A percentile compares a stretch with the other conserved stretches of the same genome.
phyloP scores from a whole-genome alignment of 2,797 vertebrate genomes.

The Sphaeramia orbicularis region DNA sequence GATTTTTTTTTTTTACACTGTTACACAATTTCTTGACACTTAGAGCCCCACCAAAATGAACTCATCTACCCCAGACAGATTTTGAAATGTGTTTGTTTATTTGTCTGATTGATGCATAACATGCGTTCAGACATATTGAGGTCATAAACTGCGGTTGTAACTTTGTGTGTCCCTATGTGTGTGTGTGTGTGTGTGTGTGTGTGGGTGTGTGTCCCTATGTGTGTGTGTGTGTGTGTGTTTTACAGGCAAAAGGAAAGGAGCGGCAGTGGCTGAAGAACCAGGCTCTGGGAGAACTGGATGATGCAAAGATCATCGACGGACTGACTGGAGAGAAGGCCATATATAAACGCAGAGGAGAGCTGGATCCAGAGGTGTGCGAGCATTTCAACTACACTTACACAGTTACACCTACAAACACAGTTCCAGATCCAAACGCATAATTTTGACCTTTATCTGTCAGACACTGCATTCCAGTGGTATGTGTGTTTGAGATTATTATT shows the following conservation, averaged over 20 bases:
- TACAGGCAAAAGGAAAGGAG: constrained; percentile 97
- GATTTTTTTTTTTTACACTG: not conserved
- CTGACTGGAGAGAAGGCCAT: constrained; percentile 96
- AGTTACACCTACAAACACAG: constrained; percentile 48
- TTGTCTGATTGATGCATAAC: not conserved
- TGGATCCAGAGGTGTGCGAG: constrained; percentile 92
- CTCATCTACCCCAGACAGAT: constrained; percentile 5
- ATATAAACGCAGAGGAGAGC: constrained; percentile 94
- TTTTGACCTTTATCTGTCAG: constrained; percentile 63
- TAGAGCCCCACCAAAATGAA: constrained; percentile 13
- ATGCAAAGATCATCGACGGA: constrained; percentile 97
- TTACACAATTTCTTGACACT: constrained; percentile 13
- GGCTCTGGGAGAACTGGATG: constrained; percentile 94
- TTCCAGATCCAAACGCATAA: constrained; percentile 40
- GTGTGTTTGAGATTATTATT: constrained; percentile 66
- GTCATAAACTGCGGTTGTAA: not conserved
- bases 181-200: constrained; percentile 37
- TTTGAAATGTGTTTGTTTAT: constrained; percentile 19
- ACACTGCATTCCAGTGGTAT: constrained; percentile 65
- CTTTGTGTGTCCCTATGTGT: constrained; percentile 10
- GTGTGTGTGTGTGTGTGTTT: constrained; percentile 44
- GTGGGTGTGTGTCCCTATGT: constrained; percentile 29
- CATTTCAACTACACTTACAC: constrained; percentile 19
- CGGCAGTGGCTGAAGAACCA: constrained; percentile 97
- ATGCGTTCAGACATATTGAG: not conserved